Conservation (phyloP, 2,888 invertebrate genomes). For the Rhopalosiphum nymphaeae region DNA sequence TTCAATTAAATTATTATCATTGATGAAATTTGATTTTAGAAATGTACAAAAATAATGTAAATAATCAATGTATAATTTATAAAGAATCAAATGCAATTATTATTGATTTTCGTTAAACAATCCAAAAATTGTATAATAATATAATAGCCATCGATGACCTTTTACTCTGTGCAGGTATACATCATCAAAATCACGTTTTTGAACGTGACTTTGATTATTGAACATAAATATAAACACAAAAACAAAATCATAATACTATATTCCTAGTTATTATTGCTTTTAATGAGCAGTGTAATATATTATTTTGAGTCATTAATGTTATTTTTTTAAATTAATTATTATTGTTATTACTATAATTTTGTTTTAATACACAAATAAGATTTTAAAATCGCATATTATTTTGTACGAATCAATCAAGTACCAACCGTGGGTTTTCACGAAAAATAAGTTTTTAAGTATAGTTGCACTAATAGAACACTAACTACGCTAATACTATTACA, state of each 20-base stretch:
- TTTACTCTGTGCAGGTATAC: conserved; percentile 34
- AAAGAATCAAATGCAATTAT: not conserved
- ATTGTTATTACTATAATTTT: not conserved
- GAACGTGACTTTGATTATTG: conserved; percentile 16
- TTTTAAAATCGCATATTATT: not conserved
- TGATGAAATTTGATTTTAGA: not conserved
- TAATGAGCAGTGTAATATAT: not conserved
- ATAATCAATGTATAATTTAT: not conserved
- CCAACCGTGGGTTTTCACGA: not conserved
- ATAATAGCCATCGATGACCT: conserved; percentile 47
- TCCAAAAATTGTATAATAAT: not conserved
- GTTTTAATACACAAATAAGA: not conserved
- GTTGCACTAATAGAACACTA: not conserved
- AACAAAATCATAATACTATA: not conserved
- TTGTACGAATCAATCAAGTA: not conserved
- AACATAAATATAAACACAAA: not conserved
- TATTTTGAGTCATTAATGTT: not conserved
- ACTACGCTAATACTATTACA: not conserved
- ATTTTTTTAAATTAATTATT: not conserved
- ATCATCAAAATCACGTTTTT: not conserved
- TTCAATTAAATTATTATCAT: not conserved
- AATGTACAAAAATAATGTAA: not conserved
- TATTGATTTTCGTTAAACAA: not conserved
- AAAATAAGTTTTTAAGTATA: not conserved
- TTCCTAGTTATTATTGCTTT: not conserved